Percentiles rank a stretch among this genome's conserved stretches.
phyloP scores from a whole-genome alignment of 2,888 invertebrate species.

The Harmothoe impar region DNA sequence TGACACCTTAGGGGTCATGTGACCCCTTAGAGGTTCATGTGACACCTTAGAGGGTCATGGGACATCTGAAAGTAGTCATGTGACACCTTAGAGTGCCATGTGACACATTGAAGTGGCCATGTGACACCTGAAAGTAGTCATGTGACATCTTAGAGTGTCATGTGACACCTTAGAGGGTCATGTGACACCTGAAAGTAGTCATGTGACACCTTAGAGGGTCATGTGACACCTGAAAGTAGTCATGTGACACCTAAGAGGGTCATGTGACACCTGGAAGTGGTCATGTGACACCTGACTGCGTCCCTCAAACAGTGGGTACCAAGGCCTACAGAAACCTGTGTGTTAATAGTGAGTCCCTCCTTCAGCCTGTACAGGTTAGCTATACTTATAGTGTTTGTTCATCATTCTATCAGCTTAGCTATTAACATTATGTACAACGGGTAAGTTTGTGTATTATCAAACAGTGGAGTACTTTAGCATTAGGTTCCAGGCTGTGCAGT shows the following conservation, averaged over 20 bases:
- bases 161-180: too few species aligned
- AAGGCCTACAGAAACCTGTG: not conserved
- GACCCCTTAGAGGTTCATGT: too few species aligned
- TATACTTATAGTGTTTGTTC: not conserved
- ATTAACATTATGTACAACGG: constrained; percentile 47
- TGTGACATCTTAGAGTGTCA: too few species aligned
- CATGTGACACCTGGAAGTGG: not conserved
- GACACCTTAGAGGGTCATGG: too few species aligned
- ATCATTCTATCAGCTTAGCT: not conserved
- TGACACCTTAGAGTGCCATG: not conserved
- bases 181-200: not conserved
- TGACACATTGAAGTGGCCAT: not conserved
- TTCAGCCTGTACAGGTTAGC: not conserved
- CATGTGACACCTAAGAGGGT: not conserved
- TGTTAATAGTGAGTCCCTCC: not conserved
- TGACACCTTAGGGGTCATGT: too few species aligned
- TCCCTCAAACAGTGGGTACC: not conserved
- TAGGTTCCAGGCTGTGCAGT: not conserved
- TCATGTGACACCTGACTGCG: not conserved
- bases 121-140: not conserved
- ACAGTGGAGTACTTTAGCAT: not conserved
- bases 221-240: not conserved
- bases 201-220: too few species aligned
- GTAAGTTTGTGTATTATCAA: constrained; percentile 36
- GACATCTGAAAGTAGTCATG: not conserved